These are phyloP conservation scores for Eupithecia inturbata DNA, from an alignment of 2,888 invertebrate species.

Conservation along the genomic window DNA sequence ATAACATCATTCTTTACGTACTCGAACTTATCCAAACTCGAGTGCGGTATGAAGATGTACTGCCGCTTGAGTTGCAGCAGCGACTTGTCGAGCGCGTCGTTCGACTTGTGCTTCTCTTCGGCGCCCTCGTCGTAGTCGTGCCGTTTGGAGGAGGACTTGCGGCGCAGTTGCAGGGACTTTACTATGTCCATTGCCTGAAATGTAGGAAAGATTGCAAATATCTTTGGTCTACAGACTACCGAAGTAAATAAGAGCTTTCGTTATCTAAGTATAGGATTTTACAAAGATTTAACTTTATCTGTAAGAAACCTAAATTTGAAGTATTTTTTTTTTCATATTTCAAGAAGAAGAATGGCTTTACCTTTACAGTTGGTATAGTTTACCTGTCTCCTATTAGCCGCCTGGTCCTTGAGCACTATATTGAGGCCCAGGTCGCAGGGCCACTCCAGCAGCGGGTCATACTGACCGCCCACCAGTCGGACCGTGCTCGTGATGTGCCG, in stretches of 20 bases:
- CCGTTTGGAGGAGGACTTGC: conserved; percentile 71
- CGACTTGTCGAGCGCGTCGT: conserved; percentile 66
- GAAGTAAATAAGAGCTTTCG: no score
- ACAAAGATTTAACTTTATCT: no score
- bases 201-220: no score
- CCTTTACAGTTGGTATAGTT: not conserved
- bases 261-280: no score
- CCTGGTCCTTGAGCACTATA: conserved; percentile 87
- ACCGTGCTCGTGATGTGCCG: conserved; percentile 88
- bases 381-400: conserved; percentile 75
- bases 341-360: no score
- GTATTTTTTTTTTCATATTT: no score
- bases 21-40: conserved; percentile 84
- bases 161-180: conserved; percentile 82
- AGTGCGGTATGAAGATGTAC: conserved; percentile 88
- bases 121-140: conserved; percentile 68
- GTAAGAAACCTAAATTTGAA: no score
- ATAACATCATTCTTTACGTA: conserved; percentile 85
- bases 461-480: conserved; percentile 87
- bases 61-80: conserved; percentile 76
- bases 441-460: conserved; percentile 89
- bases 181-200: conserved; percentile 85
- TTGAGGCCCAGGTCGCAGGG: conserved; percentile 88
- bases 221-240: no score
- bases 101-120: conserved; percentile 62